A percentile compares a stretch with the other conserved stretches of the same genome.
These are phyloP conservation scores for Ectobius pallidus DNA, from an alignment of 2,888 invertebrate genomes.

Conservation along the genomic window DNA sequence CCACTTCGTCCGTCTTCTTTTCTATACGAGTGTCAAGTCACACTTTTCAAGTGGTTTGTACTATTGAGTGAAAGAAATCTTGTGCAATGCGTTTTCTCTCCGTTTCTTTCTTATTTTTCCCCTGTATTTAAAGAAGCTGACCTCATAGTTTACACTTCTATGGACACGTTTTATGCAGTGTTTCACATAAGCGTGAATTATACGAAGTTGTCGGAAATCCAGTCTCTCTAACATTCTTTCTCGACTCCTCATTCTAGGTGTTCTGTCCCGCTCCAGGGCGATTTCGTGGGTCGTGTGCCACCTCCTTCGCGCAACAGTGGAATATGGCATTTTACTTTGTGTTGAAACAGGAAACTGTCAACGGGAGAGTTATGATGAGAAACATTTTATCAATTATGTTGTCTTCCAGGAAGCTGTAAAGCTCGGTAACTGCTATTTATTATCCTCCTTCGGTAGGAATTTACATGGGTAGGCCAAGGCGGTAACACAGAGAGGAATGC, in stretches of 20 bases:
- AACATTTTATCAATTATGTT: too few relatives aligned
- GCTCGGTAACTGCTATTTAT: too few relatives aligned
- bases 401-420: too few relatives aligned
- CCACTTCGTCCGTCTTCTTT: not conserved
- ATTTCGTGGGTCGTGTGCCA: not conserved
- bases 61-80: not conserved
- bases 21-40: too few relatives aligned
- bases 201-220: not conserved
- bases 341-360: too few relatives aligned
- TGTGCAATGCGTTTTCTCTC: not conserved
- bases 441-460: too few relatives aligned
- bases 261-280: not conserved
- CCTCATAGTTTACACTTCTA: constrained; percentile 7
- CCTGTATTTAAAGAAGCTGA: constrained; percentile 1
- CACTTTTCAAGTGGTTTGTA: constrained; percentile 3
- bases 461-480: too few relatives aligned
- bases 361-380: too few relatives aligned
- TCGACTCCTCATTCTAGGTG: not conserved
- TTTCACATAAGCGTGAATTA: constrained; percentile 5
- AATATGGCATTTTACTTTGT: too few relatives aligned
- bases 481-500: too few relatives aligned
- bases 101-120: not conserved
- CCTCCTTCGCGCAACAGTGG: not conserved
- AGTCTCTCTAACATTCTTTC: not conserved
- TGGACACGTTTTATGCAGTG: not conserved